Evolutionary conservation across 2,113 vertebrate species (phyloP).

Genomic region (Anoplopoma fimbria): DNA sequence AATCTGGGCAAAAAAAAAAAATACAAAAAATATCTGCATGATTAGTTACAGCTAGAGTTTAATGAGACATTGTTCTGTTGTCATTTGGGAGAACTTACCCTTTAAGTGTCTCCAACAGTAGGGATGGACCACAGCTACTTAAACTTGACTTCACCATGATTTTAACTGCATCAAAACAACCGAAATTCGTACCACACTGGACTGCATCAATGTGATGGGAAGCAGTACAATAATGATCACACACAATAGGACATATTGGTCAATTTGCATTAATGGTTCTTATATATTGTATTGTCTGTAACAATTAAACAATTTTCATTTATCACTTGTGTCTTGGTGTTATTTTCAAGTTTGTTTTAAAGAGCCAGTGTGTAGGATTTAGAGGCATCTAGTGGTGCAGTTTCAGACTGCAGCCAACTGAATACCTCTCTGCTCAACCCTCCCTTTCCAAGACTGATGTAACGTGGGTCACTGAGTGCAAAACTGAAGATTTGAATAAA

Average conservation of each 20-base stretch:
- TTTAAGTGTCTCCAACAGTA: not conserved
- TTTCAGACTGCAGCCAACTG: too few species aligned
- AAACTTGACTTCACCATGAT: not conserved
- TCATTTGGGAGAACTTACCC: not conserved
- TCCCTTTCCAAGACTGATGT: too few species aligned
- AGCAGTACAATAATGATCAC: not conserved
- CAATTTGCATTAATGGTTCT: conserved; percentile 23
- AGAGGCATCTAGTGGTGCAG: too few species aligned
- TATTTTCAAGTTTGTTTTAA: not conserved
- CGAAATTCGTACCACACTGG: not conserved
- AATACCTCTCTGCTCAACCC: too few species aligned
- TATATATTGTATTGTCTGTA: not conserved
- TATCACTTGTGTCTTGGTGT: conserved; percentile 1
- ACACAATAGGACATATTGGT: not conserved
- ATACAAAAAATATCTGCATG: not conserved
- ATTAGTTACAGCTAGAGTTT: not conserved
- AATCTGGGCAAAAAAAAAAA: not conserved
- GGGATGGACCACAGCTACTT: not conserved
- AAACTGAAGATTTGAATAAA: too few species aligned
- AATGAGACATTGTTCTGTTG: not conserved
- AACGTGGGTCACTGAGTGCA: too few species aligned
- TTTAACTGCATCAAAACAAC: not conserved
- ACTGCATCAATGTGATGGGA: not conserved
- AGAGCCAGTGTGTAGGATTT: not conserved
- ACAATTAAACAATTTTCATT: conserved; percentile 55